Base-by-base conservation (phyloP, 2,113 vertebrate genomes). In the Perognathus longimembris region DNA sequence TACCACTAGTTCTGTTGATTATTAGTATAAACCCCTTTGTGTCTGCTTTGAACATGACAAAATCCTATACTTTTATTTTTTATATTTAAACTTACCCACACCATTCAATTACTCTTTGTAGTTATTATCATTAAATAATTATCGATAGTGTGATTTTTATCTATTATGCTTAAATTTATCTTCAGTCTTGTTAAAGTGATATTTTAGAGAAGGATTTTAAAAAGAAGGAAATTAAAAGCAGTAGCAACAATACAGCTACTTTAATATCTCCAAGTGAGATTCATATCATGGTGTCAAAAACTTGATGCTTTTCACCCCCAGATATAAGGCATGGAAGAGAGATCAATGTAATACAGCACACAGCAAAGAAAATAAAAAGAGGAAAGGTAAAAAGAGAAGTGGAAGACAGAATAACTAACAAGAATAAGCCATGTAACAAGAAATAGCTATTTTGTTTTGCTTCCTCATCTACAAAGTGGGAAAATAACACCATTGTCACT, bases 231-330 rank as follows among this genome's bases (percentile, higher is more conserved):
- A 74, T 59, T 30, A 18, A 40, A 84, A 92, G 26, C 15, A 40
- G 26, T 73, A 88, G 91, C 57, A 88, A 30, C 32, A 54, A 63
- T 15, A 40, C 76, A 93, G 75, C 34, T 11, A 80, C 17, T 24
- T 94, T 40, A 71, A 85, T 15, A n/a, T 57, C 7, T 88, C 22
- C n/a, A 80, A 84, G 50, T 36, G 63, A 84, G 89, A 78, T 69
- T 63, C 66, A 79, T 34, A 50, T 66, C 7, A 59, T 2, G 54
- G 12, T 38, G 4, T 32, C 22, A 54, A 88, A 89, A 50, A 2
- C 17, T 69, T 64, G 59, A 89, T 17, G 73, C 10, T 75, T 73
- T 77, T 69, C 54, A 71, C 40, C 34, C 63, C 26, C 5, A 21
- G 63, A 36, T 40, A 22, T 74, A 94, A 40, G 3, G 63, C 38